Evolutionary conservation across 2,888 invertebrate genomes (phyloP), one percentile per base, ranked within the genome.

Genomic region (Portevinia maculata): DNA sequence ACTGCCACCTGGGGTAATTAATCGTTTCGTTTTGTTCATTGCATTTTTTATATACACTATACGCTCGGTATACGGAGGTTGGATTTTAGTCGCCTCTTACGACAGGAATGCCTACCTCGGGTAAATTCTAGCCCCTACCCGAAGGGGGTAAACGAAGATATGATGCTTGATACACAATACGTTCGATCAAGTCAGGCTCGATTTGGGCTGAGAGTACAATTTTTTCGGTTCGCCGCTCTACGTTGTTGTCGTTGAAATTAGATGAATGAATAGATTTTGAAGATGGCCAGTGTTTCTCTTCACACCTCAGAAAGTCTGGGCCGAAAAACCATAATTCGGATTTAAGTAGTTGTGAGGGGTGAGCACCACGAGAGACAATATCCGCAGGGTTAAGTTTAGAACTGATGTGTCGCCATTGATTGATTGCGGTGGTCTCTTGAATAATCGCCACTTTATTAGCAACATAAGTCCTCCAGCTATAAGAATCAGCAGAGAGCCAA

Each of bases 361-460:
- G 13, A 15, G 41, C 17, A 8, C 41, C 41, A 8, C 41, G 5
- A 1, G 41, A 19, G 5, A 41, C 3, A 0, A 19, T 7, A 7
- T 41, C 41, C 1, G 17, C 41, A 15, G 41, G 41, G 15, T 41
- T 41, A 3, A 41, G 17, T 2, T 41, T 13, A 7, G 28, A 28
- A 1, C 3, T 4, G 4, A 28, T 21, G 8, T 52, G 28, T 1
- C 39, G 1, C 34, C 57, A 57, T 39, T 53, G 30, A 3, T 8
- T n/a, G 6, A n/a, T 7, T 0, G 9, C 7, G 1, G 55, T 39
- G 5, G 17, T 28, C 15, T 41, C 39, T 19, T 69, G 55, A 28
- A 69, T 69, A 24, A 7, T 28, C 3, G 46, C 13, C 7, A 46
- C 55, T 15, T 15, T 21, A 9, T 55, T 67, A 7, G 39, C 39